Percentiles rank a stretch among this genome's conserved stretches.
phyloP scores from a whole-genome alignment of 2,888 invertebrate species.

The Lypha dubia region DNA sequence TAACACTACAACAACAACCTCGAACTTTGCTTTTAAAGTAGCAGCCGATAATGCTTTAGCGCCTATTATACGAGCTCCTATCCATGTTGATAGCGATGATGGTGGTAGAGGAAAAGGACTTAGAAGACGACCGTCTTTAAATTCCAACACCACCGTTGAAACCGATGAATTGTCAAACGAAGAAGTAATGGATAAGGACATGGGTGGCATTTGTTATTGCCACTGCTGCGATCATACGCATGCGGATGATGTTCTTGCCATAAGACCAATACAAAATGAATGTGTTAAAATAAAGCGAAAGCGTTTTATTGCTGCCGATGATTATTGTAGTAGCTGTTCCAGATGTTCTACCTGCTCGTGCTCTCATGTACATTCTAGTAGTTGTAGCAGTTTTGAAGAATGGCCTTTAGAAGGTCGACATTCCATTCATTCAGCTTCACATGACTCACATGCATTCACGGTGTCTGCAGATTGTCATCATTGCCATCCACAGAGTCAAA shows the following conservation, averaged over 20 bases:
- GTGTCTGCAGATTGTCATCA: conserved; percentile 79
- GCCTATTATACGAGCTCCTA: conserved; percentile 78
- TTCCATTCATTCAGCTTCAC: conserved; percentile 50
- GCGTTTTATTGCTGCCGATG: conserved; percentile 75
- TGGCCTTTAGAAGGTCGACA: conserved; percentile 72
- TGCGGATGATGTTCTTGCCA: not conserved
- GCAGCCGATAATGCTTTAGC: conserved; percentile 74
- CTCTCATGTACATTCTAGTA: conserved; percentile 76
- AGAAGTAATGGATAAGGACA: conserved; percentile 76
- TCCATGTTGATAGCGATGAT: conserved; percentile 73
- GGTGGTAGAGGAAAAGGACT: conserved; percentile 46
- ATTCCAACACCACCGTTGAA: conserved; percentile 79
- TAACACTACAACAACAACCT: conserved; percentile 80
- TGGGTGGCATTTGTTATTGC: conserved; percentile 46
- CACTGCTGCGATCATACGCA: conserved; percentile 49
- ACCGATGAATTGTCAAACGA: conserved; percentile 79
- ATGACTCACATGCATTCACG: conserved; percentile 74
- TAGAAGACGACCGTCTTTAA: conserved; percentile 75
- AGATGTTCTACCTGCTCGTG: conserved; percentile 80
- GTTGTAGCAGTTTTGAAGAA: conserved; percentile 79
- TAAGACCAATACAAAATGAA: conserved; percentile 75
- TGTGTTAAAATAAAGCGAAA: conserved; percentile 80
- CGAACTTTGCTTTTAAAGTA: conserved; percentile 79
- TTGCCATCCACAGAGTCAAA: conserved; percentile 71
- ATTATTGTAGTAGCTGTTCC: conserved; percentile 75